A percentile compares a stretch with the other conserved stretches of the same genome.
Conservation (phyloP, 2,113 vertebrate genomes). For the Lepus timidus region DNA sequence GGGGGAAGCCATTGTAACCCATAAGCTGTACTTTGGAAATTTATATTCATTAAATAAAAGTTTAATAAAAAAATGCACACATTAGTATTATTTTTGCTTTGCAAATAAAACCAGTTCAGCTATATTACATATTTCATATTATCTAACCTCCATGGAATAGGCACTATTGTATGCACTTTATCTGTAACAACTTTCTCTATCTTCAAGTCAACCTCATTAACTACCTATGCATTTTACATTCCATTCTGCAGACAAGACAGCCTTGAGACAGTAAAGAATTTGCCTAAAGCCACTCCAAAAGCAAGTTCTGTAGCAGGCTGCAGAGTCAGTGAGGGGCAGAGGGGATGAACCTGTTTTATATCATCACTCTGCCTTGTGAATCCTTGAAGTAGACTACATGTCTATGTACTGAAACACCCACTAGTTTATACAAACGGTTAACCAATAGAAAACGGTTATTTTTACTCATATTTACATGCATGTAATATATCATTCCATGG, state of each 20-base stretch:
- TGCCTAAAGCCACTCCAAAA: neutral
- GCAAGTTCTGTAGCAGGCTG: constrained; percentile 13
- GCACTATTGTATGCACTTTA: neutral
- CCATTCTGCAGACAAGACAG: constrained; percentile 56
- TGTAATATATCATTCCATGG: neutral
- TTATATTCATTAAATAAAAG: too few species aligned
- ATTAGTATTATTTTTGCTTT: neutral
- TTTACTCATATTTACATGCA: neutral
- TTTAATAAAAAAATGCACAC: neutral
- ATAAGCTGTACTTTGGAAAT: too few species aligned
- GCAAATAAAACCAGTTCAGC: neutral
- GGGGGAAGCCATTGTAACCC: too few species aligned
- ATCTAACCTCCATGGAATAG: neutral
- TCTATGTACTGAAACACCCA: neutral
- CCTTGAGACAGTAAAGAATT: neutral
- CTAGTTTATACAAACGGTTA: neutral
- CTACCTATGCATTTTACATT: neutral
- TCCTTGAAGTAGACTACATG: neutral
- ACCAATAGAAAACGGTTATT: neutral
- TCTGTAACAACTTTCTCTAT: neutral
- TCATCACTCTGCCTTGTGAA: neutral
- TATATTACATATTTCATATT: neutral
- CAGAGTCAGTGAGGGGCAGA: neutral
- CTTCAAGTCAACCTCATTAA: neutral
- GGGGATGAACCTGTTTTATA: neutral